phyloP scores from a whole-genome alignment of 1,140 invertebrate species.

The Drosophila navojoa region DNA sequence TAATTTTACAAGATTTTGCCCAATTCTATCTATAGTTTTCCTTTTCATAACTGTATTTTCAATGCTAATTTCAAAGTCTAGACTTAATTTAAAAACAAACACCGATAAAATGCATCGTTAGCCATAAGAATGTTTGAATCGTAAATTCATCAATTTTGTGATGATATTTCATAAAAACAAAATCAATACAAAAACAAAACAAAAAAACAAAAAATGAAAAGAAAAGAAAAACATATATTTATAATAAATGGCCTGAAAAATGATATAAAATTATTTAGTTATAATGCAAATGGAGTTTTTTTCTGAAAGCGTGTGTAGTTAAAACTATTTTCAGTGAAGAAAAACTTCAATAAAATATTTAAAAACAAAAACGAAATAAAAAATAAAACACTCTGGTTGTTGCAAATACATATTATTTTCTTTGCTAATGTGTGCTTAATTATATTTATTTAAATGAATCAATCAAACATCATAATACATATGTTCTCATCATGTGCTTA shows the following conservation, averaged over 20 bases:
- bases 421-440: constrained; percentile 52
- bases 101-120: constrained; percentile 60
- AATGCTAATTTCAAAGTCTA: constrained; percentile 55
- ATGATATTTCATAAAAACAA: constrained; percentile 54
- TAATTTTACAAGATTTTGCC: constrained; percentile 28
- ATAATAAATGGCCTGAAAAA: constrained; percentile 55
- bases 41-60: constrained; percentile 31
- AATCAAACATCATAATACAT: constrained; percentile 23
- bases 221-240: constrained; percentile 16
- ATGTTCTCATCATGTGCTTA: constrained; percentile 44
- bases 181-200: constrained; percentile 13
- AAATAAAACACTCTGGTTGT: constrained; percentile 64
- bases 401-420: constrained; percentile 21
- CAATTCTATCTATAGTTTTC: constrained; percentile 5
- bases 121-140: constrained; percentile 66
- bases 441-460: constrained; percentile 33
- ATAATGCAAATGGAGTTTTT: constrained; percentile 32
- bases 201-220: not conserved
- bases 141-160: constrained; percentile 77
- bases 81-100: constrained; percentile 49
- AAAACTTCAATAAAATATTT: not conserved
- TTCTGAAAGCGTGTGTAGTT: constrained; percentile 49
- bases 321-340: constrained; percentile 34
- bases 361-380: constrained; percentile 1
- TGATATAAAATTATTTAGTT: constrained; percentile 38